phyloP scores from a whole-genome alignment of 2,888 invertebrate species.

The Caenorhabditis doughertyi region DNA sequence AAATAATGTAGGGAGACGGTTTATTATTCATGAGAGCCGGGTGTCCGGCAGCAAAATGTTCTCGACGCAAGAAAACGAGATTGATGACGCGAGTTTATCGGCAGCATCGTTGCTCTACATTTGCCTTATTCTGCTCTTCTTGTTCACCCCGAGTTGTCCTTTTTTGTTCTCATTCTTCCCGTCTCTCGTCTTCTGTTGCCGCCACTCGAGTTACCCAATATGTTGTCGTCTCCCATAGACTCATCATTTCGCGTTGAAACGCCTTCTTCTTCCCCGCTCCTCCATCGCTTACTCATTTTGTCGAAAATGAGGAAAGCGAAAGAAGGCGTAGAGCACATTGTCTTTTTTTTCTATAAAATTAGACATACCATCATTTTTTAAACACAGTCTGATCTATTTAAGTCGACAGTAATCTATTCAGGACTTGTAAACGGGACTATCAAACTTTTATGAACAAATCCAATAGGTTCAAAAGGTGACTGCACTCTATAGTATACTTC shows the following conservation, averaged over 20 bases:
- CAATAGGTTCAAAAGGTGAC: no score
- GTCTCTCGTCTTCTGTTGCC: slow-evolving; percentile 9
- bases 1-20: slow-evolving; percentile 58
- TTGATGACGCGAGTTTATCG: slow-evolving; percentile 62
- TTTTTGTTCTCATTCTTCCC: slow-evolving; percentile 34
- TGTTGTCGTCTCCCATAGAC: slow-evolving; percentile 61
- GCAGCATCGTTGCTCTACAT: slow-evolving; percentile 23
- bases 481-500: no score
- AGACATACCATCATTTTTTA: slow-evolving; percentile 26
- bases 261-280: slow-evolving; percentile 36
- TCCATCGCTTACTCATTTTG: slow-evolving; percentile 44
- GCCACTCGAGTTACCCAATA: slow-evolving; percentile 64
- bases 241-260: slow-evolving; percentile 51
- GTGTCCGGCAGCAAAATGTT: slow-evolving; percentile 57
- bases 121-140: slow-evolving; percentile 4
- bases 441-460: no score
- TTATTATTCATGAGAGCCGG: slow-evolving; percentile 61
- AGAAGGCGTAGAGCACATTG: slow-evolving; percentile 21
- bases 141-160: slow-evolving; percentile 31
- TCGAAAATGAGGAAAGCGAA: slow-evolving; percentile 44
- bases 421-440: no score
- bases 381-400: background rate
- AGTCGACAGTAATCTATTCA: no score
- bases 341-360: slow-evolving; percentile 12
- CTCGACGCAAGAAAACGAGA: slow-evolving; percentile 34